These are phyloP conservation scores for Samia ricini DNA, from an alignment of 1,140 invertebrate species.

Conservation along the genomic window DNA sequence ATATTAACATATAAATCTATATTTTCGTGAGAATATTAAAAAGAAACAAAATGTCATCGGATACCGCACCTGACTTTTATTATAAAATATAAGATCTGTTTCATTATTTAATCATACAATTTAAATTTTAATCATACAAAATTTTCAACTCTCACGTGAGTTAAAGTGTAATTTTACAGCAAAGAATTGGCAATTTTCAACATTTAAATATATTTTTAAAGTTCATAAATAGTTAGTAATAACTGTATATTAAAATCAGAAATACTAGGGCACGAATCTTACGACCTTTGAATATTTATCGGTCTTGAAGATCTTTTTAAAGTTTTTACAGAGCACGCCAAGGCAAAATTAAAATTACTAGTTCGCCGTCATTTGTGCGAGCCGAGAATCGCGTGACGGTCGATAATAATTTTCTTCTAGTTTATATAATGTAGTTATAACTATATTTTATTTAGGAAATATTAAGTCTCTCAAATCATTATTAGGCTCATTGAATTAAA, in stretches of 20 bases:
- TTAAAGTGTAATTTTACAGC: not conserved
- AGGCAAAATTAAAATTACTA: constrained; percentile 23
- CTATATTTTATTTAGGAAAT: not conserved
- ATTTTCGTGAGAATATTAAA: no score
- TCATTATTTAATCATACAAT: not conserved
- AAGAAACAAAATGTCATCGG: not conserved
- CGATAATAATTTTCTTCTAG: not conserved
- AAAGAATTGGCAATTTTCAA: not conserved
- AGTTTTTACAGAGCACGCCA: constrained; percentile 25
- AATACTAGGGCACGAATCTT: constrained; percentile 10
- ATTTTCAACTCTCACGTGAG: not conserved
- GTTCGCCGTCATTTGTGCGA: not conserved
- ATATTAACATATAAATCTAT: no score
- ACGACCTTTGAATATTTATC: constrained; percentile 22
- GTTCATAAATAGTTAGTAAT: not conserved
- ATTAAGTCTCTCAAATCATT: not conserved
- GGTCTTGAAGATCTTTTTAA: constrained; percentile 16
- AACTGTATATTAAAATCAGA: not conserved
- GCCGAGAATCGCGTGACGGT: constrained; percentile 12
- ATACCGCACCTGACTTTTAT: not conserved
- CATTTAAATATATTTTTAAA: not conserved
- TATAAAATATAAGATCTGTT: not conserved
- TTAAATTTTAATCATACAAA: not conserved
- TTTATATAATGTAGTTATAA: not conserved
- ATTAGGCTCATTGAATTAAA: not conserved